A percentile compares a stretch with the other conserved stretches of the same genome.
These are phyloP conservation scores for Noturus placidus DNA, from an alignment of 2,113 vertebrate genomes.

Conservation along the genomic window DNA sequence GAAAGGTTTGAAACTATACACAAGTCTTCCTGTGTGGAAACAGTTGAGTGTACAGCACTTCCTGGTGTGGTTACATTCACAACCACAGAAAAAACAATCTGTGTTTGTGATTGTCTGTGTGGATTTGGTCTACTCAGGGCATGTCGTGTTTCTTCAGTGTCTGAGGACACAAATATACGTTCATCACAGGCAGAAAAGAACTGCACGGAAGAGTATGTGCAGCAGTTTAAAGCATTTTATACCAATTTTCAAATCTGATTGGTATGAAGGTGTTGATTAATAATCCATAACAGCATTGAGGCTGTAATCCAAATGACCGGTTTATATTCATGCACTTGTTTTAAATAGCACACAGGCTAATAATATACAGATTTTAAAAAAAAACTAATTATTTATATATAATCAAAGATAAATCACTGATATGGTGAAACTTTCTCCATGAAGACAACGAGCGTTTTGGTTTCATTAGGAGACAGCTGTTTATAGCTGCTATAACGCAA, in stretches of 20 bases:
- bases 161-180: background rate
- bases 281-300: background rate
- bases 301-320: background rate
- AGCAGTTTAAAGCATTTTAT: background rate
- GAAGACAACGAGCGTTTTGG: background rate
- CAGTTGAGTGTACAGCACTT: conserved; percentile 30
- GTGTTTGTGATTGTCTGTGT: background rate
- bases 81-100: conserved; percentile 37
- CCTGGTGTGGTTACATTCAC: conserved; percentile 35
- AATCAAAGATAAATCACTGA: background rate
- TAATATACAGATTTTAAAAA: background rate
- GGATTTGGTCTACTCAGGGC: background rate
- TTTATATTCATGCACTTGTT: background rate
- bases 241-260: background rate
- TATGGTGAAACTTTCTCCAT: background rate
- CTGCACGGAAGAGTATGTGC: too few relatives aligned
- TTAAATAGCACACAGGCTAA: background rate
- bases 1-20: conserved; percentile 16
- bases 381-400: background rate
- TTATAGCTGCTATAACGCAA: background rate
- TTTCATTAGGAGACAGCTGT: background rate
- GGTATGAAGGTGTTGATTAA: background rate
- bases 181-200: background rate
- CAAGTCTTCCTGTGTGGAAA: conserved; percentile 38
- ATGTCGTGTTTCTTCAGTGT: background rate